Evolutionary conservation across 2,888 invertebrate genomes (phyloP).

Genomic region (Sphaerophoria rueppellii): DNA sequence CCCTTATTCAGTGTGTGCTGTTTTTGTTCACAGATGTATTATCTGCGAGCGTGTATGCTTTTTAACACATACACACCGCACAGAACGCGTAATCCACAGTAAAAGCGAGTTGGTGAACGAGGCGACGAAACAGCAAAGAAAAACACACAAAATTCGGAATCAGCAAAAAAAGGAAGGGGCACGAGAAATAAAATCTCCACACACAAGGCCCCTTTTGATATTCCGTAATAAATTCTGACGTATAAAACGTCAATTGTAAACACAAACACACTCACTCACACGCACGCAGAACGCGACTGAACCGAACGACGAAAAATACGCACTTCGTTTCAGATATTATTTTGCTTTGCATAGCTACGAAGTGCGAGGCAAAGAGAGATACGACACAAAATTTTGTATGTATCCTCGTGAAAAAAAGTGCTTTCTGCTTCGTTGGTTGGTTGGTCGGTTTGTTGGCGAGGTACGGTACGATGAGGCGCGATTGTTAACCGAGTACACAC

Average conservation of each 20-base stretch:
- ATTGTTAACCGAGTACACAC: constrained; percentile 22
- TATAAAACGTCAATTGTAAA: constrained; percentile 74
- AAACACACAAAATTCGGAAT: constrained; percentile 17
- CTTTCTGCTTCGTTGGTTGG: constrained; percentile 71
- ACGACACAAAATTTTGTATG: constrained; percentile 36
- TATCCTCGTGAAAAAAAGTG: constrained; percentile 45
- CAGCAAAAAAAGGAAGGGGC: constrained; percentile 29
- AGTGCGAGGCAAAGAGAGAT: background rate
- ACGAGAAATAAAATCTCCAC: constrained; percentile 66
- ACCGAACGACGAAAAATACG: background rate
- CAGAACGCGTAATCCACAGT: constrained; percentile 72
- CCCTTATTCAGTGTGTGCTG: constrained; percentile 35
- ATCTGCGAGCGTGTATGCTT: constrained; percentile 58
- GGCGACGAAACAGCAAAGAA: constrained; percentile 13
- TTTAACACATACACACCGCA: constrained; percentile 57
- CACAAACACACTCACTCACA: constrained; percentile 44
- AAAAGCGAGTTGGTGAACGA: constrained; percentile 58
- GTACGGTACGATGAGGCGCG: constrained; percentile 25
- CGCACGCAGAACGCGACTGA: background rate
- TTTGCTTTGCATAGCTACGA: constrained; percentile 21
- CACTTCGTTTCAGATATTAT: constrained; percentile 7
- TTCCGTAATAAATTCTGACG: constrained; percentile 74
- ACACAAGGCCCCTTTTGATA: constrained; percentile 64
- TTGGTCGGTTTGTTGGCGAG: constrained; percentile 41
- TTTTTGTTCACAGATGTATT: constrained; percentile 62